Conservation (phyloP, 2,113 vertebrate genomes). For the Silurus meridionalis region DNA sequence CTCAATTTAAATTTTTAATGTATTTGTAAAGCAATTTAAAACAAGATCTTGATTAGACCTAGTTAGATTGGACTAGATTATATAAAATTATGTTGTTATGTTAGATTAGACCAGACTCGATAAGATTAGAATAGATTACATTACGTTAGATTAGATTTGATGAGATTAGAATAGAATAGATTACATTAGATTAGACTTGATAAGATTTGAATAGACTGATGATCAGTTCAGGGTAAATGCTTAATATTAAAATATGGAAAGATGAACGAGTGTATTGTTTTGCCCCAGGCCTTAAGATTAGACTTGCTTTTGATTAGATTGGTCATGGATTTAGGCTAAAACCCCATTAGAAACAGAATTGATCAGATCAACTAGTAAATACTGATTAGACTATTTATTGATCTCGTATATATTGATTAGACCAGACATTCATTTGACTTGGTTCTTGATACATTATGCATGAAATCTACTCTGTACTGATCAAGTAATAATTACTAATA, state of each 20-base stretch:
- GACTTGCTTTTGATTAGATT: background rate
- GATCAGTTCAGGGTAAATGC: background rate
- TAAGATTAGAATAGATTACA: too few relatives aligned
- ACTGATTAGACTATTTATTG: background rate
- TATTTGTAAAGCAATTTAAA: too few relatives aligned
- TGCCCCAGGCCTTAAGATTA: background rate
- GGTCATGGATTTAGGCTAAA: background rate
- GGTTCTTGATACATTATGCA: background rate
- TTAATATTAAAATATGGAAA: too few relatives aligned
- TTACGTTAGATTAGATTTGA: too few relatives aligned
- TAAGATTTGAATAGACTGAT: background rate
- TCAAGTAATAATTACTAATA: background rate
- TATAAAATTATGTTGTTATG: too few relatives aligned
- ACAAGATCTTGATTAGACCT: too few relatives aligned
- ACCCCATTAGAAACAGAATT: background rate
- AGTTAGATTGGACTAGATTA: too few relatives aligned
- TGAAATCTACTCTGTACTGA: background rate
- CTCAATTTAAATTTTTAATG: too few relatives aligned
- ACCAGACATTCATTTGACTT: background rate
- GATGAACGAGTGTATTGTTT: background rate
- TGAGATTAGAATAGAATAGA: background rate
- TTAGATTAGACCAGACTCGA: too few relatives aligned
- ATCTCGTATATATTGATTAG: background rate
- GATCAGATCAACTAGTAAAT: background rate
- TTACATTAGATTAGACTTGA: background rate